Evolutionary conservation across 2,888 invertebrate species (phyloP), one percentile per base, ranked within the genome.

Genomic region (Phytoseiulus persimilis): DNA sequence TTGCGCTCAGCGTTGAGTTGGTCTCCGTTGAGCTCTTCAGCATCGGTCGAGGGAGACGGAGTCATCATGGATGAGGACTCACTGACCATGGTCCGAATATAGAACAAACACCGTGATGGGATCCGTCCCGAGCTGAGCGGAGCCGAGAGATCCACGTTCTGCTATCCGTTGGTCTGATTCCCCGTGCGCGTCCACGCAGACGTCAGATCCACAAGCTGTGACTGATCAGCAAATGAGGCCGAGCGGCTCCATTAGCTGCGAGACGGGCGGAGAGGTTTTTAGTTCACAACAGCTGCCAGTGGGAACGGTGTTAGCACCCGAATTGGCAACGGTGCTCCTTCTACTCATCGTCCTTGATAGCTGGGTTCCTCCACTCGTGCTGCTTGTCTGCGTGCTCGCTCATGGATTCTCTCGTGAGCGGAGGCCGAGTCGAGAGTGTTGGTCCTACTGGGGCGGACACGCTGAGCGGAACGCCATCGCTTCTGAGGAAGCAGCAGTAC

Each of bases 141-240:
- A 14, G 14, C 65, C 65, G 65, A 65, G 1, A 14, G 65, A 65
- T 65, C 65, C 65, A 65, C 65, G 65, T 65, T 65, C 18, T 28
- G 65, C 65, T 28, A 65, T 65, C 28, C 65, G 65, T 65, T 14
- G 65, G 65, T 14, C 18, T 65, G 65, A 14, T 28, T 23, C 23
- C 39, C 5, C 9, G 39, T 39, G 39, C 39, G 65, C 65, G 65
- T 65, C 65, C 18, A 65, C 65, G 65, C 18, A 11, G 65, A 3
- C 65, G 65, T 65, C 65, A 65, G 65, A 65, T 65, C 65, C 65
- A 65, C 65, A 65, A 65, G 65, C 65, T 65, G 65, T 65, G 65
- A 65, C 65, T 65, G 65, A 65, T 65, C 65, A 65, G 65, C 65
- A 65, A 65, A 65, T 65, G 65, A 65, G 65, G 65, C 65, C 28